phyloP scores from a whole-genome alignment of 2,797 vertebrate genomes.

The Manis crassicaudata region DNA sequence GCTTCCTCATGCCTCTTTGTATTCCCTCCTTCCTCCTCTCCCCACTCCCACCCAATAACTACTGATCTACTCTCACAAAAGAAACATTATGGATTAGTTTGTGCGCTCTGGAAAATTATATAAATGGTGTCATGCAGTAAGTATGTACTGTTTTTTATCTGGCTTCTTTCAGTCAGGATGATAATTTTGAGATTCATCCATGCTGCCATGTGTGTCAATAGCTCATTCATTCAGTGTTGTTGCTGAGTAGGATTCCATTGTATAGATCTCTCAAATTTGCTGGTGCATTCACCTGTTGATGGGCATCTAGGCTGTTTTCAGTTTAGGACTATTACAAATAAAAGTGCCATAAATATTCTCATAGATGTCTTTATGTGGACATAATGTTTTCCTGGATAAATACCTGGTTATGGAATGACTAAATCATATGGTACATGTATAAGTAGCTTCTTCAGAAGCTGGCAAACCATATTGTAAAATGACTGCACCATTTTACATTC shows the following conservation, averaged over 20 bases:
- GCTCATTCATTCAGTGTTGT: background rate
- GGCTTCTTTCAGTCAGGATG: background rate
- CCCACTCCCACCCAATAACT: background rate
- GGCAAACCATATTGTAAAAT: background rate
- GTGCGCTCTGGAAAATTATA: background rate
- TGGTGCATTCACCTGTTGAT: background rate
- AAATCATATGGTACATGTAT: background rate
- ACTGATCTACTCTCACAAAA: background rate
- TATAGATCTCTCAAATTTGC: background rate
- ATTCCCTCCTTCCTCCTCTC: background rate
- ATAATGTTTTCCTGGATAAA: background rate
- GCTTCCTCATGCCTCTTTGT: background rate
- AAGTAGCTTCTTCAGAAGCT: background rate
- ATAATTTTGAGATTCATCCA: background rate
- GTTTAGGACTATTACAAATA: background rate
- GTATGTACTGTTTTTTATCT: background rate
- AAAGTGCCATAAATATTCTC: background rate
- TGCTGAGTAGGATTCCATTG: no score
- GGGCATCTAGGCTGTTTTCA: background rate
- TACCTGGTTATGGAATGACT: background rate
- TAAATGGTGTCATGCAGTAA: background rate
- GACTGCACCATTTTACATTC: background rate
- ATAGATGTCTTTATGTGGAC: background rate
- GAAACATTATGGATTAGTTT: background rate
- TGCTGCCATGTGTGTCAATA: background rate